Percentiles rank a stretch among this genome's conserved stretches.
Conservation (phyloP, 1,140 invertebrate species). For the Arion vulgaris region DNA sequence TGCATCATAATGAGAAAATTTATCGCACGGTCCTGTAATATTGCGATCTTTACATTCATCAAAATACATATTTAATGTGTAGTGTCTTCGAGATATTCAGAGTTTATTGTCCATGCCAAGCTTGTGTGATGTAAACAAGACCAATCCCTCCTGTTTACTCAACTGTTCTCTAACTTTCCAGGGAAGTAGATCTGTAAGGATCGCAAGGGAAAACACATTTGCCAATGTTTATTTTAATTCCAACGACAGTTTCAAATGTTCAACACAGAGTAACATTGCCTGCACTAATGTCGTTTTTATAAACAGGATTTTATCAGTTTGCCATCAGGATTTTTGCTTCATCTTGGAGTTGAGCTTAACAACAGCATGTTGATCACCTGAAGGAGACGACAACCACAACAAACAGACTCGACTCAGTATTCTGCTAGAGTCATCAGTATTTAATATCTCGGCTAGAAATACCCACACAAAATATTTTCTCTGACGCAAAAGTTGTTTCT, state of each 20-base stretch:
- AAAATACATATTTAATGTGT: too few relatives aligned
- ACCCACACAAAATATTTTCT: not conserved
- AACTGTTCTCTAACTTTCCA: too few relatives aligned
- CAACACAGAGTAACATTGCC: not conserved
- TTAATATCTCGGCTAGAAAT: not conserved
- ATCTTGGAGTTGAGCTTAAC: not conserved
- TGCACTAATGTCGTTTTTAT: not conserved
- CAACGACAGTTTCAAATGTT: not conserved
- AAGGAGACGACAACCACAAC: not conserved
- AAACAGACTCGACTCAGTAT: not conserved
- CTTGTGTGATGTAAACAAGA: too few relatives aligned
- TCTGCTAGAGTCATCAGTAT: not conserved
- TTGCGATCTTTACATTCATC: too few relatives aligned
- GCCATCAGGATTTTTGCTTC: not conserved
- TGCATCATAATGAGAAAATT: too few relatives aligned
- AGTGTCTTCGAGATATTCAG: too few relatives aligned
- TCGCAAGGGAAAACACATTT: not conserved
- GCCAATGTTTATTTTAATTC: not conserved
- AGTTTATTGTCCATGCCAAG: too few relatives aligned
- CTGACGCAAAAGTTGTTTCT: not conserved
- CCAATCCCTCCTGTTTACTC: too few relatives aligned
- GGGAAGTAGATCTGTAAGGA: not conserved
- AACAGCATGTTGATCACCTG: not conserved
- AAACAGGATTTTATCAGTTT: not conserved
- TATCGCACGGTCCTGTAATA: too few relatives aligned